phyloP scores from a whole-genome alignment of 2,113 vertebrate species.

The Channa argus region DNA sequence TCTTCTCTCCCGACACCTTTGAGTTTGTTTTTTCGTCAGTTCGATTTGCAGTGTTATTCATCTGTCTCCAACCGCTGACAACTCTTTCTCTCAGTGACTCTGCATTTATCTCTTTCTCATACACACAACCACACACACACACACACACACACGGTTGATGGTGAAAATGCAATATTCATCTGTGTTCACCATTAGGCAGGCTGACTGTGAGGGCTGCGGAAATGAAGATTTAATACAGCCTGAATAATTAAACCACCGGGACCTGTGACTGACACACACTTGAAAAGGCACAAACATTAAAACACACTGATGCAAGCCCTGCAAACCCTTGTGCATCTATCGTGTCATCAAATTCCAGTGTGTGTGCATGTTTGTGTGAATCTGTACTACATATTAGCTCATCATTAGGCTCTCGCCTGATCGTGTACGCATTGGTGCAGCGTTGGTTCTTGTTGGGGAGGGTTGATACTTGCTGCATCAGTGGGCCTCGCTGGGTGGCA shows the following conservation, averaged over 20 bases:
- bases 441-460: slow-evolving; percentile 4
- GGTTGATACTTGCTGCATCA: slow-evolving; percentile 24
- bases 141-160: slow-evolving; percentile 33
- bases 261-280: slow-evolving; percentile 64
- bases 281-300: slow-evolving; percentile 34
- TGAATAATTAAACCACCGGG: slow-evolving; percentile 84
- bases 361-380: slow-evolving; percentile 10
- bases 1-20: slow-evolving; percentile 32
- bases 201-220: slow-evolving; percentile 65
- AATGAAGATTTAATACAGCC: slow-evolving; percentile 84
- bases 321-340: slow-evolving; percentile 28
- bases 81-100: slow-evolving; percentile 55
- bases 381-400: slow-evolving; percentile 35
- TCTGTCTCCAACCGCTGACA: slow-evolving; percentile 21
- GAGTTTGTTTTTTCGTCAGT: slow-evolving; percentile 46
- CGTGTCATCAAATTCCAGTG: slow-evolving; percentile 20
- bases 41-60: slow-evolving; percentile 36
- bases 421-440: slow-evolving; percentile 31
- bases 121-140: not conserved
- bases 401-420: slow-evolving; percentile 39
- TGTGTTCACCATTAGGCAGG: slow-evolving; percentile 74
- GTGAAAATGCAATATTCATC: slow-evolving; percentile 74
- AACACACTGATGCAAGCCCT: slow-evolving; percentile 11
- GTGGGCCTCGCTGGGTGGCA: slow-evolving; percentile 15
- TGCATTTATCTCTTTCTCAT: slow-evolving; percentile 46